A percentile compares a stretch with the other conserved stretches of the same genome.
phyloP scores from a whole-genome alignment of 2,888 invertebrate genomes.

The Ariolimax columbianus region DNA sequence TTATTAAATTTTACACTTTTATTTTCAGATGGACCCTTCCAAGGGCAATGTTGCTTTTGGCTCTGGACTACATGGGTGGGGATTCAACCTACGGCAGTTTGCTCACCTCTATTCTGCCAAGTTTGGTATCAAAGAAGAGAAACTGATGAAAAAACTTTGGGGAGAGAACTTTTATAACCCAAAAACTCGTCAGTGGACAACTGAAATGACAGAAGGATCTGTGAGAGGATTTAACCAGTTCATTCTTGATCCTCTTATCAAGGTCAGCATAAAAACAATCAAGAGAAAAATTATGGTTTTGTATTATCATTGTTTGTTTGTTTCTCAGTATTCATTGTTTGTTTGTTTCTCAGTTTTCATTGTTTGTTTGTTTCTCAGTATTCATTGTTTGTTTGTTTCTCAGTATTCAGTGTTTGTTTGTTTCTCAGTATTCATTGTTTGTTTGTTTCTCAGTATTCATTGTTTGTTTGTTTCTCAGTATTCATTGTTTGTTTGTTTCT shows the following conservation, averaged over 20 bases:
- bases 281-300: not conserved
- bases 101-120: slow-evolving; percentile 99
- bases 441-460: too few relatives aligned
- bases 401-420: too few relatives aligned
- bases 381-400: too few relatives aligned
- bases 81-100: slow-evolving; percentile 99
- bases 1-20: not conserved
- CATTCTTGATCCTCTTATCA: slow-evolving; percentile 98
- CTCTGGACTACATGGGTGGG: slow-evolving; percentile 99
- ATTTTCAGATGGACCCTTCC: slow-evolving; percentile 89
- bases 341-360: too few relatives aligned
- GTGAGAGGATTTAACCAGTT: slow-evolving; percentile 98
- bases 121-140: slow-evolving; percentile 92
- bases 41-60: slow-evolving; percentile 99
- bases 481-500: too few relatives aligned
- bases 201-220: slow-evolving; percentile 58
- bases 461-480: too few relatives aligned
- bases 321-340: too few relatives aligned
- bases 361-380: too few relatives aligned
- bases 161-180: slow-evolving; percentile 99
- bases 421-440: too few relatives aligned
- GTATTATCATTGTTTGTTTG: not conserved
- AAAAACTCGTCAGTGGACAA: slow-evolving; percentile 96
- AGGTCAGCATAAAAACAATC: slow-evolving; percentile 86
- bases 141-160: slow-evolving; percentile 95